A percentile compares a stretch with the other conserved stretches of the same genome.
Conservation (phyloP, 2,888 invertebrate genomes). For the Ophion ellenae region DNA sequence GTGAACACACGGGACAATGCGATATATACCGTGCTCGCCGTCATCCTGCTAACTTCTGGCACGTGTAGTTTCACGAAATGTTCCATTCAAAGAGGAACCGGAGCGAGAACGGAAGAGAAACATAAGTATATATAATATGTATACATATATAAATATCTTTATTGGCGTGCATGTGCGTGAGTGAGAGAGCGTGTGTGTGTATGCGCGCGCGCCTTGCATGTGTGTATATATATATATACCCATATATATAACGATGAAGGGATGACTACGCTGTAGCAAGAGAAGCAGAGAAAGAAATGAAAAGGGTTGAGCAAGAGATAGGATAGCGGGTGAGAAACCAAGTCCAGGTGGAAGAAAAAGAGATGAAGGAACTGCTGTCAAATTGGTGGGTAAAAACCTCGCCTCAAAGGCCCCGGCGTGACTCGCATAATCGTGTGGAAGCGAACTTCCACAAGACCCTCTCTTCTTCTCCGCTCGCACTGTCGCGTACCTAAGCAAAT, state of each 20-base stretch:
- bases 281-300: conserved; percentile 36
- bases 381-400: conserved; percentile 75
- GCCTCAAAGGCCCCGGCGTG: conserved; percentile 77
- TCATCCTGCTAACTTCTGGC: conserved; percentile 49
- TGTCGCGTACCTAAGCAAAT: conserved; percentile 62
- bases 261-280: background rate
- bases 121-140: conserved; percentile 15
- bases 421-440: conserved; percentile 75
- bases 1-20: conserved; percentile 44
- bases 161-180: background rate
- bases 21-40: conserved; percentile 23
- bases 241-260: conserved; percentile 42
- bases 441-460: conserved; percentile 31
- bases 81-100: conserved; percentile 74
- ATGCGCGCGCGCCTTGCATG: too few relatives aligned
- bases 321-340: conserved; percentile 45
- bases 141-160: conserved; percentile 1
- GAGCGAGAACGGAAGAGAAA: conserved; percentile 47
- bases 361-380: conserved; percentile 75
- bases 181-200: too few relatives aligned
- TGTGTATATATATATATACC: background rate
- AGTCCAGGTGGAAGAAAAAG: conserved; percentile 38
- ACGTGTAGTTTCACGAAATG: conserved; percentile 75
- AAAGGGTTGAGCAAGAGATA: conserved; percentile 45
- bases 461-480: conserved; percentile 38